Evolutionary conservation across 2,888 invertebrate species (phyloP).

Genomic region (Gisinianus flammeolus): DNA sequence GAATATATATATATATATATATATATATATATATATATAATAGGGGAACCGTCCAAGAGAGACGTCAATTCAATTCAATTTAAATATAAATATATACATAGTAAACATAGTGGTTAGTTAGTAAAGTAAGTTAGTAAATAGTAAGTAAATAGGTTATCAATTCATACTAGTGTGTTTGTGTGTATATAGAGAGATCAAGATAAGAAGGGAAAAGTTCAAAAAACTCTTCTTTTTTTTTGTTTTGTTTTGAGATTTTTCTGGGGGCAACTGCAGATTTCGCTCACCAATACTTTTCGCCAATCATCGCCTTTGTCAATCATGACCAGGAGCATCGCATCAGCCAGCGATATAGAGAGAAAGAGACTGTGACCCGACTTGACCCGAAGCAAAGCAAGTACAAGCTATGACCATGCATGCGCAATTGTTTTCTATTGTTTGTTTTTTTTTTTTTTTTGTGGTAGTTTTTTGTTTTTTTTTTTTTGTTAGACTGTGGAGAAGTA

Average conservation of each 20-base stretch:
- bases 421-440: background rate
- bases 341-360: conserved; percentile 24
- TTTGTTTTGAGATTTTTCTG: background rate
- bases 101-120: background rate
- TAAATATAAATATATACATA: background rate
- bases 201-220: background rate
- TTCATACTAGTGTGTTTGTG: no score
- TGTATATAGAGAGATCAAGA: background rate
- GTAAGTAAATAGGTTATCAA: background rate
- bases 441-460: background rate
- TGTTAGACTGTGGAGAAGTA: conserved; percentile 29
- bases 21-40: no score
- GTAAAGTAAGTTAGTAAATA: background rate
- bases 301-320: background rate
- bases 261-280: conserved; percentile 10
- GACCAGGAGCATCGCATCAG: conserved; percentile 39
- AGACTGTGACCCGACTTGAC: conserved; percentile 37
- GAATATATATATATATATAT: background rate
- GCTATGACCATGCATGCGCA: conserved; percentile 4
- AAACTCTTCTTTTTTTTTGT: background rate
- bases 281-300: background rate
- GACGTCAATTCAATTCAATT: no score
- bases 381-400: conserved; percentile 22
- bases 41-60: background rate
- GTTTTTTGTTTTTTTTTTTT: background rate